Base-by-base conservation (phyloP, 2,797 vertebrate species). In the Neosalanx taihuensis region DNA sequence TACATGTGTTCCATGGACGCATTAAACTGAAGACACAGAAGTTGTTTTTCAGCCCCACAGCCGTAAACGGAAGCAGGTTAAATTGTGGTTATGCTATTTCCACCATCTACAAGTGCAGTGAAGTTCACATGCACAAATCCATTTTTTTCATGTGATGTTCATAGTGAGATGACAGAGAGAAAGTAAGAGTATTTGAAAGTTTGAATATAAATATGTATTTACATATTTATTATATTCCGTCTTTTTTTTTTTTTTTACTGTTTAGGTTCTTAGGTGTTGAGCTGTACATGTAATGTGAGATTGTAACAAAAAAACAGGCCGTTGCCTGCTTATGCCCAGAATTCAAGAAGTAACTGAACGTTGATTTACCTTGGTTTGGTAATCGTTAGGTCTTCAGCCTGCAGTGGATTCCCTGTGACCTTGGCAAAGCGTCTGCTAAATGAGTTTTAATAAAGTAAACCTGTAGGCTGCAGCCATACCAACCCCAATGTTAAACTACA, bases 61-160 rank as follows among this genome's bases (percentile, higher is more conserved):
- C 41, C 12, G 10, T 13, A 46, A 41, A 37, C 3, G 41, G 41
- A 46, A 46, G 41, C 13, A 46, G 41, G 41, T 3, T 3, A 46
- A 46, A 18, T 17, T 17, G 33, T 37, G 4, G 53, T 69, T 35
- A 6, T 59, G 56, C 5, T n/a, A 31, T 18, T n/a, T 46, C 12
- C 41, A 59, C 49, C 13, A 69, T 18, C 18, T 30, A 35, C 68
- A 60, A 58, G 57, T 61, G 18, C 49, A 5, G 49, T 67, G 9
- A 59, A 37, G 18, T 41, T 69, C 57, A 17, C 13, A 61, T 23
- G 41, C 7, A 26, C 6, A 4, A 13, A 26, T 37, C 67, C 30
- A 6, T 17, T 37, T 69, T 35, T 26, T 18, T 70, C 57, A 41
- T 59, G 31, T 59, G 67, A 41, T 46, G 33, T 60, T 60, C 61